Base-by-base conservation (phyloP, 2,113 vertebrate genomes). In the Ciconia stormi region DNA sequence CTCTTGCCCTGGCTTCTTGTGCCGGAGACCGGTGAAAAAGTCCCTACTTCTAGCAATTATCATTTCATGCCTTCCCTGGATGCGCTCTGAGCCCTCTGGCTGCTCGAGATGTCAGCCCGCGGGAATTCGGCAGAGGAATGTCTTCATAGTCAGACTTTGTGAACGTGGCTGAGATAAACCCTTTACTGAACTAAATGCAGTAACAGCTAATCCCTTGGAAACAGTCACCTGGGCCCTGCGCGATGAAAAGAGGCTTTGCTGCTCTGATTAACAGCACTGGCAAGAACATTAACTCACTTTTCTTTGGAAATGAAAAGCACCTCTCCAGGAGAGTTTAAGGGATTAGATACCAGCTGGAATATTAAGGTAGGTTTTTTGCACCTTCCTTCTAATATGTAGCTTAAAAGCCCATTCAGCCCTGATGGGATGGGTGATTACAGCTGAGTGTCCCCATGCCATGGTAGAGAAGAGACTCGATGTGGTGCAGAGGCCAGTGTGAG, bases 171-270 rank as follows among this genome's bases (percentile, higher is more conserved):
- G 80, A 93, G 97, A 95, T 98, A 98, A 98, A 97, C 94, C 94
- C 87, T 97, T 98, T 97, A 97, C 65, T 88, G 95, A 95, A 92
- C 98, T 98, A 98, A 98, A 98, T 92, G 97, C 4, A 36, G 98
- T 59, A 97, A 97, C 96, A 89, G 96, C 95, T 98, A 97, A 98
- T 98, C 97, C 94, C 77, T 71, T 73, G 53, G 94, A 80, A 95
- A 77, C 87, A 82, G 97, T 96, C 97, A 98, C 97, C 97, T 97
- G 95, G 94, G 89, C 91, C 89, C 81, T 82, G 90, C 36, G 7
- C 6, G 14, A 27, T 59, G 93, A 84, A 96, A 96, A 97, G 97
- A 94, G 84, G 97, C 97, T 97, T 98, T 98, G 93, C 95, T 87
- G 67, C 95, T 96, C 94, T 73, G 79, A 87, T 93, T 93, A 93